Conservation (phyloP, 1,140 invertebrate genomes). For the Drosophila aff. region DNA sequence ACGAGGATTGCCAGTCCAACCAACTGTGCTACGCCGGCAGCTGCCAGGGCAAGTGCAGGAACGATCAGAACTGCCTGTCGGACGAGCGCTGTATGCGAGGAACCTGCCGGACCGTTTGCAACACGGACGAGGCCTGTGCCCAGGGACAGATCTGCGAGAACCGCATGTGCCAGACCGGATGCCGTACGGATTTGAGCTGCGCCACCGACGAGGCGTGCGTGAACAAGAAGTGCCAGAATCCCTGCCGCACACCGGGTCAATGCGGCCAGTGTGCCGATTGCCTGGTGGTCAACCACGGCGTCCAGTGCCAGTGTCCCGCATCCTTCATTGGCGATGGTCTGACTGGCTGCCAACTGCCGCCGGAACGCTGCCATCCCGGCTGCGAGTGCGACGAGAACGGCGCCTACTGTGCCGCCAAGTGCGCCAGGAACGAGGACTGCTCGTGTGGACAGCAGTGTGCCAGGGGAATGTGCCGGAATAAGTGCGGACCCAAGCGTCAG, state of each 20-base stretch:
- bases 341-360: slow-evolving; percentile 89
- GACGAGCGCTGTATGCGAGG: slow-evolving; percentile 94
- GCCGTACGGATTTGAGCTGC: slow-evolving; percentile 93
- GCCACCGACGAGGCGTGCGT: slow-evolving; percentile 91
- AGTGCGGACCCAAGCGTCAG: slow-evolving; percentile 71
- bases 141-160: slow-evolving; percentile 94
- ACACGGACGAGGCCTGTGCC: slow-evolving; percentile 92
- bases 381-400: slow-evolving; percentile 92
- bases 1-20: slow-evolving; percentile 89
- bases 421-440: slow-evolving; percentile 89
- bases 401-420: slow-evolving; percentile 89
- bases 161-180: slow-evolving; percentile 93
- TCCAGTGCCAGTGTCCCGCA: slow-evolving; percentile 93
- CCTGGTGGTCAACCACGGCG: slow-evolving; percentile 92
- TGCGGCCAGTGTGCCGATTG: slow-evolving; percentile 95
- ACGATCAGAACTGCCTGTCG: slow-evolving; percentile 92
- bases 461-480: slow-evolving; percentile 86
- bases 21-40: slow-evolving; percentile 90
- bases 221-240: slow-evolving; percentile 93
- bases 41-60: slow-evolving; percentile 91
- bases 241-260: slow-evolving; percentile 88
- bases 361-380: slow-evolving; percentile 88
- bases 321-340: slow-evolving; percentile 93
- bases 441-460: slow-evolving; percentile 88
- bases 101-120: slow-evolving; percentile 93